Evolutionary conservation across 2,797 vertebrate genomes (phyloP).

Genomic region (Crenichthys baileyi): DNA sequence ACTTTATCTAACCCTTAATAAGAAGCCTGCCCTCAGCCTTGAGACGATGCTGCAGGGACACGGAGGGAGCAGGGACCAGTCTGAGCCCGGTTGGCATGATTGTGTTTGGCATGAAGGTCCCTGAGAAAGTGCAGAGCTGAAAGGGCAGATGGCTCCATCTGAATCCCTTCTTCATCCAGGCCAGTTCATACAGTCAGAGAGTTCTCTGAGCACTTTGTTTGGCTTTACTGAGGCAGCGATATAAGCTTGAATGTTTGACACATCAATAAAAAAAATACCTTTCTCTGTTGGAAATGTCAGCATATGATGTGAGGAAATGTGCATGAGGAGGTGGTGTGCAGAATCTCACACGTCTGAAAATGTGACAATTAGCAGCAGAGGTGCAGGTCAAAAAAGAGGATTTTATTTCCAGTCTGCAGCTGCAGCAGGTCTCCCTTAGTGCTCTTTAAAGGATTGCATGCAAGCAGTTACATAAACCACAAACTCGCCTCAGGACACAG

Average conservation of each 20-base stretch:
- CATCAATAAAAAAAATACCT: slow-evolving; percentile 15
- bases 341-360: slow-evolving; percentile 6
- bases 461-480: slow-evolving; percentile 8
- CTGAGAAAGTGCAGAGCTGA: slow-evolving; percentile 8
- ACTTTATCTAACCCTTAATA: slow-evolving; percentile 1
- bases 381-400: neutral
- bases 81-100: slow-evolving; percentile 22
- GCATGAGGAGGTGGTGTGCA: neutral
- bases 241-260: slow-evolving; percentile 1
- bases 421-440: slow-evolving; percentile 13
- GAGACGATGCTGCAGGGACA: neutral
- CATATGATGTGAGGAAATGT: slow-evolving; percentile 37
- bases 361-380: slow-evolving; percentile 8
- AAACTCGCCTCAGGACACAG: slow-evolving; percentile 1
- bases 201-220: neutral
- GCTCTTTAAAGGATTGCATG: slow-evolving; percentile 12
- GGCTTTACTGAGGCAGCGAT: neutral
- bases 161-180: slow-evolving; percentile 30
- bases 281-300: slow-evolving; percentile 43
- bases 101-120: slow-evolving; percentile 27
- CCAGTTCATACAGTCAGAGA: neutral
- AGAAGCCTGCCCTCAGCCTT: neutral
- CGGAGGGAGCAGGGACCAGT: neutral
- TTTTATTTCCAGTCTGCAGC: neutral
- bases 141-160: slow-evolving; percentile 31